These are phyloP conservation scores for Amblyteles armatorius DNA, from an alignment of 2,888 invertebrate species.

Conservation along the genomic window DNA sequence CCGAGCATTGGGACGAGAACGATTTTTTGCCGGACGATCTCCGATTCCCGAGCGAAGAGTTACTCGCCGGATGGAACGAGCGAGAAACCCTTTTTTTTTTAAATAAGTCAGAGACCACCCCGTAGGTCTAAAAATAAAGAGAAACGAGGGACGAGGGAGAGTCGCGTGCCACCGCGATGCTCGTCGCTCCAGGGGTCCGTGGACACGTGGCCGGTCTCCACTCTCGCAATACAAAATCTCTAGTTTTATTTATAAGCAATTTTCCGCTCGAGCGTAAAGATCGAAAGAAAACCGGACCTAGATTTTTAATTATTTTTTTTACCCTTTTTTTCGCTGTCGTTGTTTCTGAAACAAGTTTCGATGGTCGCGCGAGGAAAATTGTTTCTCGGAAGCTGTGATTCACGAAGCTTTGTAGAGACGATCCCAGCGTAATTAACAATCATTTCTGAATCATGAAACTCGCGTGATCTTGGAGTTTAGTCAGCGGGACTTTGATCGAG, in stretches of 20 bases:
- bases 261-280: slow-evolving; percentile 15
- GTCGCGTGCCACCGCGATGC: slow-evolving; percentile 68
- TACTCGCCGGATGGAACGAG: background rate
- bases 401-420: slow-evolving; percentile 26
- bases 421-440: slow-evolving; percentile 52
- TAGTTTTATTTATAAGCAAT: slow-evolving; percentile 50
- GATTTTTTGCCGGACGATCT: slow-evolving; percentile 19
- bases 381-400: slow-evolving; percentile 53
- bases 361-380: slow-evolving; percentile 15
- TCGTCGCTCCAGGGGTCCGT: slow-evolving; percentile 64
- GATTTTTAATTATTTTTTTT: slow-evolving; percentile 10
- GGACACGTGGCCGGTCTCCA: slow-evolving; percentile 53
- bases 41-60: background rate
- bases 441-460: slow-evolving; percentile 56
- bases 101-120: slow-evolving; percentile 48
- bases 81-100: slow-evolving; percentile 8
- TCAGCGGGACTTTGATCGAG: slow-evolving; percentile 32
- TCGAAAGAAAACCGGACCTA: background rate
- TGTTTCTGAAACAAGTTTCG: slow-evolving; percentile 2
- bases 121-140: slow-evolving; percentile 61
- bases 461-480: slow-evolving; percentile 36
- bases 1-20: background rate
- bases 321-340: background rate
- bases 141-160: slow-evolving; percentile 44
- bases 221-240: slow-evolving; percentile 22